phyloP scores from a whole-genome alignment of 2,113 vertebrate species.

The Varanus salvator region DNA sequence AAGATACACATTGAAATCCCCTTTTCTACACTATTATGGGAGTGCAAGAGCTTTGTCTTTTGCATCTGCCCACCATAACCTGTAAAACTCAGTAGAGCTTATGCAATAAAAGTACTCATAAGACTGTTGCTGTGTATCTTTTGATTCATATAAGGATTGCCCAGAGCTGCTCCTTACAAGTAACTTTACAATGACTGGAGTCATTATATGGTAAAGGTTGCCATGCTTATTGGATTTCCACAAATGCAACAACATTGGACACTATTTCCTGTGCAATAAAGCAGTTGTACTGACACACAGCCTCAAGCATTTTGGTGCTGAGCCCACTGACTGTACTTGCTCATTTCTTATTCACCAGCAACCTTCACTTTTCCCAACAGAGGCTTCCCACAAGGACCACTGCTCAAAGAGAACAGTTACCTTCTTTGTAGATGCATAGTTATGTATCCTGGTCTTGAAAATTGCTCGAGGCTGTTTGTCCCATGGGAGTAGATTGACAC shows the following conservation, averaged over 20 bases:
- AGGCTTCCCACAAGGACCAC: not conserved
- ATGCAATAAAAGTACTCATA: not conserved
- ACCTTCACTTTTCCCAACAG: not conserved
- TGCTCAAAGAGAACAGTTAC: conserved; percentile 20
- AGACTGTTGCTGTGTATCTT: not conserved
- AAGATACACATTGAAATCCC: too few species aligned
- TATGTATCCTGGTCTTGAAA: conserved; percentile 1
- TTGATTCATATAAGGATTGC: not conserved
- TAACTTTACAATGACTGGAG: not conserved
- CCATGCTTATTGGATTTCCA: not conserved
- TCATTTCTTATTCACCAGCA: not conserved
- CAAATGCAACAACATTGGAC: not conserved
- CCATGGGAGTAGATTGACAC: not conserved
- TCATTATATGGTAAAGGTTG: not conserved
- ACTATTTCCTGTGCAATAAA: not conserved
- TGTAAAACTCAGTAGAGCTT: not conserved
- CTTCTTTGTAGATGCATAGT: conserved; percentile 25
- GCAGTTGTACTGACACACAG: not conserved
- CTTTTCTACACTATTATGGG: too few species aligned
- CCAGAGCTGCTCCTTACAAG: not conserved
- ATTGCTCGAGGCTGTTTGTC: not conserved
- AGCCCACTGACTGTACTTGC: not conserved
- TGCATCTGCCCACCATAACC: not conserved
- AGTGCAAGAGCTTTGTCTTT: too few species aligned
- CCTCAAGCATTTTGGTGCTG: conserved; percentile 1